phyloP scores from a whole-genome alignment of 1,140 invertebrate species.

The Polypedilum pembai region DNA sequence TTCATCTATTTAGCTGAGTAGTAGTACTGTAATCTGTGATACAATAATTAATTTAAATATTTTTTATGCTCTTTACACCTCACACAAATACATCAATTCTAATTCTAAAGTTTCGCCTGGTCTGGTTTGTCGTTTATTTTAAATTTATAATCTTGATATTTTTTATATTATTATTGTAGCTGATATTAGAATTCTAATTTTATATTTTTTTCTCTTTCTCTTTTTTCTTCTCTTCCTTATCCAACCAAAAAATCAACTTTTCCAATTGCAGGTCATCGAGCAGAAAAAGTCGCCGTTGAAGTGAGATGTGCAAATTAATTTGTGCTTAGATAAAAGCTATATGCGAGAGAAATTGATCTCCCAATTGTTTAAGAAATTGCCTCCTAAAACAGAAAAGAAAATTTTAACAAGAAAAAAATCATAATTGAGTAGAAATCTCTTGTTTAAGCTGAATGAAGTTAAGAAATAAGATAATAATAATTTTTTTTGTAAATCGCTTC shows the following conservation, averaged over 20 bases:
- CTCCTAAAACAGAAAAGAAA: neutral
- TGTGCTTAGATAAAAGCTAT: neutral
- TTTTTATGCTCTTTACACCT: slow-evolving; percentile 13
- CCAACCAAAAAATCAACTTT: neutral
- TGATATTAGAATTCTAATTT: neutral
- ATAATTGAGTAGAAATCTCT: neutral
- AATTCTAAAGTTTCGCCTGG: slow-evolving; percentile 21
- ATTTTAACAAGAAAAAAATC: neutral
- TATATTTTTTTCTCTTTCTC: slow-evolving; percentile 8
- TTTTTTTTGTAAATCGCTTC: too few relatives aligned
- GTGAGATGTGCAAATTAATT: neutral
- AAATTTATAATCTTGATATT: neutral
- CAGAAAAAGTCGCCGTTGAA: slow-evolving; percentile 21
- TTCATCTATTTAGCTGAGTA: neutral
- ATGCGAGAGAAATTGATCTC: slow-evolving; percentile 4
- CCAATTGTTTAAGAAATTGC: neutral
- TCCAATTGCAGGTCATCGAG: slow-evolving; percentile 13
- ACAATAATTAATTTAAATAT: slow-evolving; percentile 23
- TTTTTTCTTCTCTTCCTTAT: neutral
- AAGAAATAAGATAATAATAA: too few relatives aligned
- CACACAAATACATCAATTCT: slow-evolving; percentile 27
- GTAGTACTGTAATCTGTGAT: slow-evolving; percentile 6
- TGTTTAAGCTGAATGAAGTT: neutral
- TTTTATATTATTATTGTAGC: slow-evolving; percentile 5
- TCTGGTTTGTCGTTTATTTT: slow-evolving; percentile 3